A percentile compares a stretch with the other conserved stretches of the same genome.
These are phyloP conservation scores for Calliopum simillimum DNA, from an alignment of 2,888 invertebrate species.

Conservation along the genomic window DNA sequence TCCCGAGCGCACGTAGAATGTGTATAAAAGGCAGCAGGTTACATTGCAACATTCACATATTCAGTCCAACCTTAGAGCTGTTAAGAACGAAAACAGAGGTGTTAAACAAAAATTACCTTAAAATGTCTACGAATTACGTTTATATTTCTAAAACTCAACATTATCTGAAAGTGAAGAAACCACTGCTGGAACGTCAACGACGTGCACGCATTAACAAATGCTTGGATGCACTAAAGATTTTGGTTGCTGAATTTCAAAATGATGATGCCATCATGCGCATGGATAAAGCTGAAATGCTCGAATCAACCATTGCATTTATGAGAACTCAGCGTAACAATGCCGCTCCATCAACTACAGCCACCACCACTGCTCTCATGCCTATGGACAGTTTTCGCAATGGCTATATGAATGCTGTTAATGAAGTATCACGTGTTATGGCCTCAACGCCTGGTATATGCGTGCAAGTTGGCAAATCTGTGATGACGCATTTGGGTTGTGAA, in stretches of 20 bases:
- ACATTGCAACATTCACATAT: constrained; percentile 42
- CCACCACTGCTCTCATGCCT: constrained; percentile 63
- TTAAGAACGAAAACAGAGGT: constrained; percentile 8
- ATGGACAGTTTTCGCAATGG: constrained; percentile 85
- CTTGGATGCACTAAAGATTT: constrained; percentile 87
- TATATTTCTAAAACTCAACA: constrained; percentile 84
- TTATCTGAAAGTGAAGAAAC: constrained; percentile 94
- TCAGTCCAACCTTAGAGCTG: constrained; percentile 34
- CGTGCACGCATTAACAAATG: constrained; percentile 91
- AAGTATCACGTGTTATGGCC: constrained; percentile 87
- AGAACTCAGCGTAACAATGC: constrained; percentile 68
- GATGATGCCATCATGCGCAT: constrained; percentile 89
- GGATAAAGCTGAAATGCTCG: constrained; percentile 91
- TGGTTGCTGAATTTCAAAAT: constrained; percentile 83
- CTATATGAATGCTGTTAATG: constrained; percentile 89
- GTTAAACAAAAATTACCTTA: neutral
- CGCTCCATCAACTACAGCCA: constrained; percentile 73
- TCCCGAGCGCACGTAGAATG: constrained; percentile 12
- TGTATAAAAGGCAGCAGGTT: constrained; percentile 43
- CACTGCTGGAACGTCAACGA: constrained; percentile 88
- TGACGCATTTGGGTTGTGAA: constrained; percentile 88
- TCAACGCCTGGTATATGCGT: constrained; percentile 88
- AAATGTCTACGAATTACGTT: constrained; percentile 46
- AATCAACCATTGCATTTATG: constrained; percentile 85
- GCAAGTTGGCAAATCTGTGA: constrained; percentile 84